A percentile compares a stretch with the other conserved stretches of the same genome.
These are phyloP conservation scores for Rafetus swinhoei DNA, from an alignment of 2,113 vertebrate species.

Conservation along the genomic window DNA sequence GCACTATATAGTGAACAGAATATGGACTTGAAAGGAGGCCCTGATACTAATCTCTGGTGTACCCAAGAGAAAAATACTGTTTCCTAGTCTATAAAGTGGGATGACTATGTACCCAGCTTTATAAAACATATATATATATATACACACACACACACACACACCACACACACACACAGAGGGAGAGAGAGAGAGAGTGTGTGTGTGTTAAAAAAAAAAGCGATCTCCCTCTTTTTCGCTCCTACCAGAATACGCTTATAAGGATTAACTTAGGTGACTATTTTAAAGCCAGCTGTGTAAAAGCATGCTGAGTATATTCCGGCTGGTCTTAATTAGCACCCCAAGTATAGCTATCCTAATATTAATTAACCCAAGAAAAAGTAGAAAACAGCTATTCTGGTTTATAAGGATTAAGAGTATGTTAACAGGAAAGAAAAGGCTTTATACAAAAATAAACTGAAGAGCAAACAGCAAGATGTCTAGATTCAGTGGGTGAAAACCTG, in stretches of 20 bases:
- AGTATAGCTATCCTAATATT: slow-evolving; percentile 12
- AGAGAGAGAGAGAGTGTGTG: too few species aligned
- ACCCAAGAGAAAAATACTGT: background rate
- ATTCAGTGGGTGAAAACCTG: background rate
- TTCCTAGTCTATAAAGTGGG: background rate
- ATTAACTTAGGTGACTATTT: rapidly evolving
- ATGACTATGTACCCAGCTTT: background rate
- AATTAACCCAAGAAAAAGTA: slow-evolving; percentile 4
- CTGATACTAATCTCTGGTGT: background rate
- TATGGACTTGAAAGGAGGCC: background rate
- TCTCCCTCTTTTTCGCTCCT: background rate
- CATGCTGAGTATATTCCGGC: slow-evolving; percentile 53
- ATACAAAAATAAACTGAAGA: slow-evolving; percentile 22
- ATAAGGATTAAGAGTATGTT: slow-evolving; percentile 15
- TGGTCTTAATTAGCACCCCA: slow-evolving; percentile 45
- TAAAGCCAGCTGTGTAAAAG: background rate
- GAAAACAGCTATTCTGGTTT: slow-evolving; percentile 2
- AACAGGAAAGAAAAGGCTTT: slow-evolving; percentile 42
- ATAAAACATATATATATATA: background rate
- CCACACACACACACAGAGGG: too few species aligned
- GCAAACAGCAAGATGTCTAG: background rate
- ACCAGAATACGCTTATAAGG: background rate
- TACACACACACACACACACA: too few species aligned
- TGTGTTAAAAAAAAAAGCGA: too few species aligned
- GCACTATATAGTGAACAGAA: background rate